Conservation (phyloP, 2,888 invertebrate genomes). For the Neoaliturus tenellus region DNA sequence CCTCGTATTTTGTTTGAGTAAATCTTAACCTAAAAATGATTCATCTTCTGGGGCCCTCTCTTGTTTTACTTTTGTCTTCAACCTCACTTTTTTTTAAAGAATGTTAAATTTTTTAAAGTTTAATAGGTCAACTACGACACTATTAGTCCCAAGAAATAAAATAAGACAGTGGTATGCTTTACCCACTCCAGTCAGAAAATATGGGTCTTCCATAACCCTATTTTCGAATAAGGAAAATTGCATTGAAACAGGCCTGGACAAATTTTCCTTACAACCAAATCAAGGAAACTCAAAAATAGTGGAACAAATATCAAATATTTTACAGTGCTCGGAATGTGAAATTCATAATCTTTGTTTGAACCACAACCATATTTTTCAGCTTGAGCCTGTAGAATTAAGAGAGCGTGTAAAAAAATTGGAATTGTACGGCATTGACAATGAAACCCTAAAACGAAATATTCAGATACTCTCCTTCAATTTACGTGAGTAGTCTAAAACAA, state of each 20-base stretch:
- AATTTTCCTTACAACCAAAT: not conserved
- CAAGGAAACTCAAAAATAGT: not conserved
- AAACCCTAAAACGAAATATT: not conserved
- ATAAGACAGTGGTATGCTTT: not conserved
- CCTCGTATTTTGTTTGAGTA: no score
- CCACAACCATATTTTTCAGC: not conserved
- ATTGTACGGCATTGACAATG: not conserved
- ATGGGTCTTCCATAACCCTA: not conserved
- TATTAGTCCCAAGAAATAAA: not conserved
- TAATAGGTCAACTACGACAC: no score
- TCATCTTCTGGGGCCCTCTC: no score
- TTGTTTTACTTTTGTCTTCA: no score
- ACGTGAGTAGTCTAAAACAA: not conserved
- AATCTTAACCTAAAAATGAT: no score
- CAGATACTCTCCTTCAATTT: not conserved
- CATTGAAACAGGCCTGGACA: not conserved
- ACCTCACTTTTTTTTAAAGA: no score
- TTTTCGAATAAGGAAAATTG: not conserved
- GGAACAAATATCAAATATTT: not conserved
- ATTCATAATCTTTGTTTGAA: not conserved
- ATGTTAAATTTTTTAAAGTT: no score
- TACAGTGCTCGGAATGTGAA: not conserved
- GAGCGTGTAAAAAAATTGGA: not conserved
- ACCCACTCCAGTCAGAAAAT: not conserved
- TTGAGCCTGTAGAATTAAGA: not conserved